Evolutionary conservation across 2,888 invertebrate genomes (phyloP), one percentile per base, ranked within the genome.

Genomic region (Lysandra bellargus): DNA sequence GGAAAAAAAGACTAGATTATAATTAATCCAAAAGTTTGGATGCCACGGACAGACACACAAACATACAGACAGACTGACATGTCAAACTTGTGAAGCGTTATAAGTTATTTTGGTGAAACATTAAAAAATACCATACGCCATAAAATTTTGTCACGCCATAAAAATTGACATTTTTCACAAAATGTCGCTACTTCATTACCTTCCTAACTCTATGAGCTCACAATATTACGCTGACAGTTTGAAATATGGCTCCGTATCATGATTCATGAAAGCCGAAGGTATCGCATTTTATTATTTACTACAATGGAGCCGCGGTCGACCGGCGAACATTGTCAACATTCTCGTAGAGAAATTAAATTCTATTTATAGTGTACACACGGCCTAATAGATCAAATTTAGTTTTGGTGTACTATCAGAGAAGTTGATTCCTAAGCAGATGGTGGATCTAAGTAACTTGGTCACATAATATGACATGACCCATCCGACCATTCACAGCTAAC

Each of bases 221-320:
- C 33, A 69, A 37, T 37, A 69, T 23, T 75, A 75, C 75, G 75
- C 12, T 49, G 75, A 75, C 75, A 75, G 30, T 49, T 75, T 75
- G 75, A 75, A 49, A 49, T 75, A 75, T 75, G 75, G 49, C 49
- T 14, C 30, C 75, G 75, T 44, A 75, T 49, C 44, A 23, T 75
- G 49, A 75, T 23, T 44, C 75, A 75, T 44, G 75, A 44, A 49
- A 75, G 75, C 23, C 49, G 23, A 49, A 44, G 75, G 75, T 75
- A 44, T 44, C 75, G 49, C 75, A 75, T 75, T 75, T 44, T 75
- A 44, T 75, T 75, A 75, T 49, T 23, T 37, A 23, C 49, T 49
- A 75, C 75, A 75, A 75, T 75, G 49, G 44, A 75, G 44, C 23
- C 49, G 49, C 9, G 23, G 75, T 23, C 74, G 44, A 74, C 49